Conservation (phyloP, 2,888 invertebrate species). For the Campopleginae sp. region DNA sequence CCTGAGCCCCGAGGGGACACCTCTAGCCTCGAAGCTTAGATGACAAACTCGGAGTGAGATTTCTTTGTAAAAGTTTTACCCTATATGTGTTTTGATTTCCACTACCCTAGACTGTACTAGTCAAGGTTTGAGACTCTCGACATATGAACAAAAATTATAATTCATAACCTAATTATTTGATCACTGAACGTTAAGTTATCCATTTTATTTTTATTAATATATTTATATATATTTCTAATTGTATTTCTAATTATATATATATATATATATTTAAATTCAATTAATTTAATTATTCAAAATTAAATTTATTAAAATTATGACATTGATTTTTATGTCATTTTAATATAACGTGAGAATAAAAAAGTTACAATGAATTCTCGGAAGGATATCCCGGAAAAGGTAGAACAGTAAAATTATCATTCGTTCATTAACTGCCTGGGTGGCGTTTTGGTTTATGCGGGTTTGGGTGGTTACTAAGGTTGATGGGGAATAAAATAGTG, state of each 20-base stretch:
- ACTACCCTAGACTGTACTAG: not conserved
- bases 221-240: no score
- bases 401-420: not conserved
- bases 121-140: not conserved
- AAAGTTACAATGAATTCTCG: not conserved
- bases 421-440: not conserved
- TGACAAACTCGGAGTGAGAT: not conserved
- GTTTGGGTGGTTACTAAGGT: not conserved
- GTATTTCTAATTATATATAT: no score
- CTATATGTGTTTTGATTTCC: not conserved
- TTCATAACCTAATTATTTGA: no score
- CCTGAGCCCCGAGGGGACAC: not conserved
- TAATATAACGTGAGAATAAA: not conserved
- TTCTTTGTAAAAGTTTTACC: not conserved
- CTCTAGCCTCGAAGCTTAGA: not conserved
- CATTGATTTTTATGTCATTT: no score
- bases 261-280: no score
- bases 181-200: no score
- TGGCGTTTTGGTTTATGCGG: not conserved
- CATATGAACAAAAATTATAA: not conserved
- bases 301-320: no score
- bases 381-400: no score
- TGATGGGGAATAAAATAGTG: not conserved
- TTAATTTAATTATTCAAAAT: no score
- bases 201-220: no score